phyloP scores from a whole-genome alignment of 2,113 vertebrate species.

The Siniperca chuatsi region DNA sequence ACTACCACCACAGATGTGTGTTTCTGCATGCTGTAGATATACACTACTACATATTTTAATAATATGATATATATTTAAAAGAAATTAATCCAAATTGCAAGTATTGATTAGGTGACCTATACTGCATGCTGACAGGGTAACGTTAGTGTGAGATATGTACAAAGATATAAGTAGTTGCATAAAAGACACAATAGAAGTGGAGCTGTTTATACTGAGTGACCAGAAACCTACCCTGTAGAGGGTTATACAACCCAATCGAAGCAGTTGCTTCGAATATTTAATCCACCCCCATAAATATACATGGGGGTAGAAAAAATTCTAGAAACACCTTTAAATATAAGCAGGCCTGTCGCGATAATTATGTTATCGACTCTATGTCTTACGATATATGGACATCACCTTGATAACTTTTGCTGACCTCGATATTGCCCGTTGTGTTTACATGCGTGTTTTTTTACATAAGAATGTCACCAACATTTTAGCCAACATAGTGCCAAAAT shows the following conservation, averaged over 20 bases:
- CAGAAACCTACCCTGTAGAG: not conserved
- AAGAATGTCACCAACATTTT: too few relatives aligned
- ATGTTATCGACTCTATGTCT: too few relatives aligned
- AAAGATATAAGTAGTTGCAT: not conserved
- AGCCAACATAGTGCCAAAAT: too few relatives aligned
- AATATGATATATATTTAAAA: not conserved
- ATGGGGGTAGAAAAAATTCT: not conserved
- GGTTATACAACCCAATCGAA: not conserved
- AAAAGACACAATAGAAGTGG: not conserved
- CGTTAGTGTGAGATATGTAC: not conserved
- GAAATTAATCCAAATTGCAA: not conserved
- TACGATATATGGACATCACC: too few relatives aligned
- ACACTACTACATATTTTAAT: not conserved
- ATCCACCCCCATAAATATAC: not conserved
- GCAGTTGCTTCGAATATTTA: not conserved
- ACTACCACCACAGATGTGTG: conserved; percentile 3
- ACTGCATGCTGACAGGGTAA: not conserved
- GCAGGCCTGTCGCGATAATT: too few relatives aligned
- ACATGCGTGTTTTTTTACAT: too few relatives aligned
- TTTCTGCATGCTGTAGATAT: conserved; percentile 2
- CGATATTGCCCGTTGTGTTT: too few relatives aligned
- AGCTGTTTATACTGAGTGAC: not conserved
- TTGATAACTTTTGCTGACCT: too few relatives aligned
- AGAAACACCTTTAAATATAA: not conserved
- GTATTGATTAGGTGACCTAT: not conserved